These are phyloP conservation scores for Lepidocyrtinus sp. DNA, from an alignment of 2,888 invertebrate genomes.

Conservation along the genomic window DNA sequence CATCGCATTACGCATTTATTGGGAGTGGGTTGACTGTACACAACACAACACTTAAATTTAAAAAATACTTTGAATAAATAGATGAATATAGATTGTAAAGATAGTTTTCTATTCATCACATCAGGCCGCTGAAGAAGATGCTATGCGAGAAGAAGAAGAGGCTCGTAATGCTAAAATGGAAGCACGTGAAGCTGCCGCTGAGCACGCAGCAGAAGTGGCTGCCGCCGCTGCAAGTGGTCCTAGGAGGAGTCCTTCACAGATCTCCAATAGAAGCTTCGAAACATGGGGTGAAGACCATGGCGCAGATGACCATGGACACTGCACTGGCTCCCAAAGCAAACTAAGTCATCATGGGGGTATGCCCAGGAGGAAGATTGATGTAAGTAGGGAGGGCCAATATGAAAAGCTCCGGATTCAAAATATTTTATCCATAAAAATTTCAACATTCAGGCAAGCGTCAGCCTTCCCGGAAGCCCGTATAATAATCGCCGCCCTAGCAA, in stretches of 20 bases:
- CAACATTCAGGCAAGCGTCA: conserved; percentile 91
- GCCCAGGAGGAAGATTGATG: conserved; percentile 71
- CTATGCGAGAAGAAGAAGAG: no score
- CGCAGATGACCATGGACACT: conserved; percentile 87
- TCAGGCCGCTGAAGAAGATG: conserved; percentile 97
- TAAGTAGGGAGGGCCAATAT: conserved; percentile 67
- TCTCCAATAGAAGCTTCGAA: conserved; percentile 94
- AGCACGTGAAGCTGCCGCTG: no score
- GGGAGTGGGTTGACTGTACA: no score
- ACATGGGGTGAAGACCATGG: conserved; percentile 91
- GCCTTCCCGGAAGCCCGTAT: conserved; percentile 97
- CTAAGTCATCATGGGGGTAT: conserved; percentile 70
- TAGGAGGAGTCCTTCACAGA: conserved; percentile 89
- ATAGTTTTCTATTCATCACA: no score
- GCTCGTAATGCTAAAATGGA: no score
- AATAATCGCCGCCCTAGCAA: conserved; percentile 78
- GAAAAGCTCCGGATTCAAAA: no score
- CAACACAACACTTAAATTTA: no score
- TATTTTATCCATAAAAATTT: no score
- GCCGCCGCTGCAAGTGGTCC: conserved; percentile 72
- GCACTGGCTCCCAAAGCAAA: conserved; percentile 77
- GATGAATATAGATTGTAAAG: no score
- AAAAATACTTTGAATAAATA: no score
- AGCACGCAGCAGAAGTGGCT: no score
- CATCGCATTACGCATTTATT: no score